phyloP scores from a whole-genome alignment of 2,888 invertebrate species.

The Phyto melanocephala region DNA sequence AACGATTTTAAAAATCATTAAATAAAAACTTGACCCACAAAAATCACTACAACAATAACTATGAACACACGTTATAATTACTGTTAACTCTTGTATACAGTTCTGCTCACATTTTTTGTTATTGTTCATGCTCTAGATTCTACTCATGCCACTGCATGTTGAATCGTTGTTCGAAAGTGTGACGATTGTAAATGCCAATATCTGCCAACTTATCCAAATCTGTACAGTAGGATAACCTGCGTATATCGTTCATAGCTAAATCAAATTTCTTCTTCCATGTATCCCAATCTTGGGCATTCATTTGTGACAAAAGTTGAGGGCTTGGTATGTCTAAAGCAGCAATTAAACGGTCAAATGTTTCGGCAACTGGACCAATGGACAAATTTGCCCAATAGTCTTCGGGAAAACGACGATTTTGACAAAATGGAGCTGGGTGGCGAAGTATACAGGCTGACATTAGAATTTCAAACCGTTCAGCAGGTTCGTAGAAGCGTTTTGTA shows the following conservation, averaged over 20 bases:
- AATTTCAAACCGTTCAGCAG: conserved; percentile 74
- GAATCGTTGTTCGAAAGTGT: conserved; percentile 72
- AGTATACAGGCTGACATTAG: conserved; percentile 74
- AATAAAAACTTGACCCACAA: conserved; percentile 49
- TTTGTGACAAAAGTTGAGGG: conserved; percentile 74
- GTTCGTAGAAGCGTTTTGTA: conserved; percentile 74
- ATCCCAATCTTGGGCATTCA: conserved; percentile 74
- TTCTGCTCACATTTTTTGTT: conserved; percentile 15
- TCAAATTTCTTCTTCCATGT: conserved; percentile 75
- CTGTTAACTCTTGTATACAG: background rate
- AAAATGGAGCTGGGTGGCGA: conserved; percentile 74
- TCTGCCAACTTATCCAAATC: conserved; percentile 73
- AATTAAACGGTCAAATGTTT: conserved; percentile 73
- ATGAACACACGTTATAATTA: background rate
- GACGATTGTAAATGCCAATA: conserved; percentile 72
- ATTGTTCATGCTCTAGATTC: background rate
- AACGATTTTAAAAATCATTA: conserved; percentile 17
- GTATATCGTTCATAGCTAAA: conserved; percentile 71
- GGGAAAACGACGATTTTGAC: conserved; percentile 76
- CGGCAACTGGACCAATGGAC: conserved; percentile 72
- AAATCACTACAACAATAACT: conserved; percentile 9
- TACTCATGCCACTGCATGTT: conserved; percentile 70
- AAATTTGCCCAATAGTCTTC: conserved; percentile 75
- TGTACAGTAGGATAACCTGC: conserved; percentile 72
- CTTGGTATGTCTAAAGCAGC: conserved; percentile 74